phyloP scores from a whole-genome alignment of 2,888 invertebrate genomes.

The Macaria notata region DNA sequence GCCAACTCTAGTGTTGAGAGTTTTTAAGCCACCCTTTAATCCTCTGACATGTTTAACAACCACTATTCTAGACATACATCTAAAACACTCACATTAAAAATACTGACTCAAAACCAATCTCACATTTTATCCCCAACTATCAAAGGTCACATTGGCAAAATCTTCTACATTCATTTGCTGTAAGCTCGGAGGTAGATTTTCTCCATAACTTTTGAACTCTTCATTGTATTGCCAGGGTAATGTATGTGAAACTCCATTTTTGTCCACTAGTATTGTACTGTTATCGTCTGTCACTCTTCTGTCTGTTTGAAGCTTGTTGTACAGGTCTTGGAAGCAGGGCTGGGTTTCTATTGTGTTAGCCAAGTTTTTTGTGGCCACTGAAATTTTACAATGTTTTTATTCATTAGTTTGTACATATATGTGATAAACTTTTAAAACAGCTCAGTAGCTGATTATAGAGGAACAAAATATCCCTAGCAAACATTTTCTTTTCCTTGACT shows the following conservation, averaged over 20 bases:
- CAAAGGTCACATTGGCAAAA: constrained; percentile 72
- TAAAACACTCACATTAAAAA: no score
- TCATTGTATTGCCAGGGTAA: constrained; percentile 82
- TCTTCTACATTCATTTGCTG: constrained; percentile 79
- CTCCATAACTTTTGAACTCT: constrained; percentile 69
- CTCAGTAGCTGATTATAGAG: no score
- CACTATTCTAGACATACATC: no score
- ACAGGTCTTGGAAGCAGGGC: constrained; percentile 61
- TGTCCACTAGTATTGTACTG: constrained; percentile 55
- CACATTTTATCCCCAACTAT: constrained; percentile 77
- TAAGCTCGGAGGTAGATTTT: constrained; percentile 83
- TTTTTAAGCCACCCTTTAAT: no score
- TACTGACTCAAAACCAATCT: not conserved
- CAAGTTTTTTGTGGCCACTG: constrained; percentile 53
- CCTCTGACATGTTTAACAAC: no score
- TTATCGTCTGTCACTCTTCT: constrained; percentile 40
- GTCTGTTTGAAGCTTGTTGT: constrained; percentile 54
- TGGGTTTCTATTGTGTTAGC: constrained; percentile 34
- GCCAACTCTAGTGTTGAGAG: no score
- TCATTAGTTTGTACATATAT: no score
- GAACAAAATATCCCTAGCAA: no score
- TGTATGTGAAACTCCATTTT: constrained; percentile 61
- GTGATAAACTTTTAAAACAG: no score
- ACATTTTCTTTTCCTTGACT: no score
- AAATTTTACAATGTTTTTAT: constrained; percentile 28